Evolutionary conservation across 1,140 invertebrate genomes (phyloP).

Genomic region (Daktulosphaira vitifoliae): DNA sequence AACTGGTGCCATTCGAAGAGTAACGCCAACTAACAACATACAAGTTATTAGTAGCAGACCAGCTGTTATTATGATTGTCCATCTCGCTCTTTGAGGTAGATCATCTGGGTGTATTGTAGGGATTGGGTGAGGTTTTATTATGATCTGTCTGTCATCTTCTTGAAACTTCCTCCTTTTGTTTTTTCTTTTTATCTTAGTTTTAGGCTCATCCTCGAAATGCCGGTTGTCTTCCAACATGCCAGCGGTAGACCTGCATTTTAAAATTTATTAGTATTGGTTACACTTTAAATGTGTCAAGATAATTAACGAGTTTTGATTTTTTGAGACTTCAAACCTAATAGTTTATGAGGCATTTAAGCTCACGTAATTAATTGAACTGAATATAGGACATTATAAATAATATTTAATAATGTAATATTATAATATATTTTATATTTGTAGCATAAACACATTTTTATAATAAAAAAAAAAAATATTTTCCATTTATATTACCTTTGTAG

Average conservation of each 20-base stretch:
- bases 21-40: conserved; percentile 76
- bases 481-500: background rate
- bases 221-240: conserved; percentile 20
- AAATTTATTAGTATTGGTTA: no score
- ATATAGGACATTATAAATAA: no score
- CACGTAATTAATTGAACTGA: no score
- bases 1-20: conserved; percentile 77
- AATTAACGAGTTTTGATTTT: background rate
- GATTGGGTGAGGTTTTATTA: conserved; percentile 1
- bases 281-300: no score
- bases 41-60: conserved; percentile 76
- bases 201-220: background rate
- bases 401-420: no score
- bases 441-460: background rate
- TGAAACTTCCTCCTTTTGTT: conserved; percentile 7
- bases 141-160: background rate
- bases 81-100: conserved; percentile 67
- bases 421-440: background rate
- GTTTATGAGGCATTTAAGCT: no score
- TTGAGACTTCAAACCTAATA: background rate
- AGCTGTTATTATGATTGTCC: conserved; percentile 80
- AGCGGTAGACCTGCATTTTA: conserved; percentile 2
- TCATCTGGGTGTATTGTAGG: conserved; percentile 56
- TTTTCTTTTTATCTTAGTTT: conserved; percentile 12
- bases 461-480: background rate